Evolutionary conservation across 2,797 vertebrate genomes (phyloP).

Genomic region (Phoeniculus purpureus): DNA sequence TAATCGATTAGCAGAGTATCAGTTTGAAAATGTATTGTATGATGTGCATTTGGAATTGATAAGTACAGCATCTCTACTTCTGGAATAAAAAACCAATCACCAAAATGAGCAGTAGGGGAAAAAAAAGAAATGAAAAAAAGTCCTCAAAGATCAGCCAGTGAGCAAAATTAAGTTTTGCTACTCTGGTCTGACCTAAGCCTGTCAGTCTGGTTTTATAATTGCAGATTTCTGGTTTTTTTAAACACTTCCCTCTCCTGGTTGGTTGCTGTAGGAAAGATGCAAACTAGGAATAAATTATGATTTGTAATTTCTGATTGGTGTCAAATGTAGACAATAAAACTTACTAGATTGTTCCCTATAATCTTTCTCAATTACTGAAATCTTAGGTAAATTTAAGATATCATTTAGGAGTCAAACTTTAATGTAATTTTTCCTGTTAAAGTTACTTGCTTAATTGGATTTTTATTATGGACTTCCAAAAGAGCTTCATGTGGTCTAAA

Average conservation of each 20-base stretch:
- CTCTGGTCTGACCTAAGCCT: background rate
- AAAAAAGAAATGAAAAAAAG: background rate
- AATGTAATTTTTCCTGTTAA: background rate
- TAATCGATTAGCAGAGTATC: background rate
- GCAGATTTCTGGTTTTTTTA: slow-evolving; percentile 25
- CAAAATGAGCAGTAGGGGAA: background rate
- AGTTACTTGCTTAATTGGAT: background rate
- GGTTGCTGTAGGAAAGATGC: background rate
- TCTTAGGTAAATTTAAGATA: background rate
- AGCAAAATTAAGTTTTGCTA: background rate
- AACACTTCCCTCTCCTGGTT: slow-evolving; percentile 40
- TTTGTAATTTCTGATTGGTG: no score
- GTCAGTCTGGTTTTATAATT: slow-evolving; percentile 23
- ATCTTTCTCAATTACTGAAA: background rate
- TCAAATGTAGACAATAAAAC: background rate
- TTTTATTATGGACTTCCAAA: background rate
- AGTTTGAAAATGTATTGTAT: background rate
- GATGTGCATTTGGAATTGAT: background rate
- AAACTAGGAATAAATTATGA: background rate
- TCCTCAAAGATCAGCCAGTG: background rate
- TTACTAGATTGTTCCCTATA: background rate
- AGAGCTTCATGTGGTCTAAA: background rate
- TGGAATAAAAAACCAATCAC: background rate
- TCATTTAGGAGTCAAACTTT: background rate
- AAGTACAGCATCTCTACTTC: background rate